A percentile compares a stretch with the other conserved stretches of the same genome.
These are phyloP conservation scores for Heliothis peltigera DNA, from an alignment of 2,888 invertebrate genomes.

Conservation along the genomic window DNA sequence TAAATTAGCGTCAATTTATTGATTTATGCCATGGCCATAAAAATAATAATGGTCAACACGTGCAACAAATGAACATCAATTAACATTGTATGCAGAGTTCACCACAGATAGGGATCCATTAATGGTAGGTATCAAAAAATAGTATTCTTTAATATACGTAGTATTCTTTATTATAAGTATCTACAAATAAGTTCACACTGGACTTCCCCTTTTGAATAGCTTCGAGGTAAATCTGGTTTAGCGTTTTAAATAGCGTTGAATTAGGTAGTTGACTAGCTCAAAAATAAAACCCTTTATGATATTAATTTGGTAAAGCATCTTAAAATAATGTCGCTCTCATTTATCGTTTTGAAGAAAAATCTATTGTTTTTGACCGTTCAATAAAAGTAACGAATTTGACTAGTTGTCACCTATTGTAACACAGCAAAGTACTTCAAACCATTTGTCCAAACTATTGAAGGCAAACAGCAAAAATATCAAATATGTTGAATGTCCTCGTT, in stretches of 20 bases:
- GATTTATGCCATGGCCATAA: constrained; percentile 29
- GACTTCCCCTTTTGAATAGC: too few relatives aligned
- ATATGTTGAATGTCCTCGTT: neutral
- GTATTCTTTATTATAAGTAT: neutral
- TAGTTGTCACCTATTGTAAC: too few relatives aligned
- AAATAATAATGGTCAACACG: constrained; percentile 19
- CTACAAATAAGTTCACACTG: neutral
- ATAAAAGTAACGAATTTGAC: too few relatives aligned
- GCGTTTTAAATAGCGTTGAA: neutral
- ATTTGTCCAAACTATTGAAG: neutral
- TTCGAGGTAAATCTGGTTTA: too few relatives aligned
- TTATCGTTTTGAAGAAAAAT: too few relatives aligned
- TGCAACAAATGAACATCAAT: constrained; percentile 30
- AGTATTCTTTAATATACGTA: neutral
- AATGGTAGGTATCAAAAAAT: neutral
- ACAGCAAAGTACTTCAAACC: neutral
- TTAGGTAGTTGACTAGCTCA: too few relatives aligned
- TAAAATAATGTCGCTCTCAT: too few relatives aligned
- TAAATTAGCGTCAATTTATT: neutral
- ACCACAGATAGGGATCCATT: constrained; percentile 5
- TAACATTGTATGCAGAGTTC: constrained; percentile 22
- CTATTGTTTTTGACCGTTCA: too few relatives aligned
- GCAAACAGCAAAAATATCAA: neutral
- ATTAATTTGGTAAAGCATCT: too few relatives aligned
- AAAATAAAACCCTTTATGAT: too few relatives aligned